Evolutionary conservation across 2,888 invertebrate genomes (phyloP).

Genomic region (Tricholauxania praeusta): DNA sequence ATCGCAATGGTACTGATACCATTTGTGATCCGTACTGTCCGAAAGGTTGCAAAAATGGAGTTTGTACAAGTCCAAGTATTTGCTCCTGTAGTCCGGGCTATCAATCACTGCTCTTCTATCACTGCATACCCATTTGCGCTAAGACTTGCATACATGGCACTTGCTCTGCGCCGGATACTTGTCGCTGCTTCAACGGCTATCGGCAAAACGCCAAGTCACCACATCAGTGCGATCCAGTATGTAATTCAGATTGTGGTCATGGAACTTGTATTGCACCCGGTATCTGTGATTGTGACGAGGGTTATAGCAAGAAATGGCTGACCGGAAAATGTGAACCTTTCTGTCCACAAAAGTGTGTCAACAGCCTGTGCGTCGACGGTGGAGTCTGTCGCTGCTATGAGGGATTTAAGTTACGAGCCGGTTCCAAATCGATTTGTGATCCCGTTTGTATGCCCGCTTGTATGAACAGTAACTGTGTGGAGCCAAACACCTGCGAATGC

Average conservation of each 20-base stretch:
- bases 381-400: constrained; percentile 71
- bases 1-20: constrained; percentile 56
- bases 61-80: constrained; percentile 65
- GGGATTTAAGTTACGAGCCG: constrained; percentile 64
- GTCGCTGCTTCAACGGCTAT: constrained; percentile 68
- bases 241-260: constrained; percentile 57
- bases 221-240: constrained; percentile 59
- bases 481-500: constrained; percentile 63
- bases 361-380: constrained; percentile 69
- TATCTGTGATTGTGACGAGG: constrained; percentile 59
- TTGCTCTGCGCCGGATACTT: constrained; percentile 66
- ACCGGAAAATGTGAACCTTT: constrained; percentile 61
- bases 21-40: constrained; percentile 61
- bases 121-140: constrained; percentile 60
- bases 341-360: constrained; percentile 61
- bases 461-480: constrained; percentile 67
- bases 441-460: constrained; percentile 65
- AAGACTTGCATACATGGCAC: constrained; percentile 59
- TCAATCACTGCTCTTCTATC: constrained; percentile 54
- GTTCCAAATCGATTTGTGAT: constrained; percentile 59
- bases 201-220: constrained; percentile 50
- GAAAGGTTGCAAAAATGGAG: constrained; percentile 63
- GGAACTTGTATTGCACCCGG: constrained; percentile 63
- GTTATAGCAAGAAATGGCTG: constrained; percentile 60
- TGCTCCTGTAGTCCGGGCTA: constrained; percentile 65